Evolutionary conservation across 1,140 invertebrate genomes (phyloP).

Genomic region (Panagrolaimus sp.): DNA sequence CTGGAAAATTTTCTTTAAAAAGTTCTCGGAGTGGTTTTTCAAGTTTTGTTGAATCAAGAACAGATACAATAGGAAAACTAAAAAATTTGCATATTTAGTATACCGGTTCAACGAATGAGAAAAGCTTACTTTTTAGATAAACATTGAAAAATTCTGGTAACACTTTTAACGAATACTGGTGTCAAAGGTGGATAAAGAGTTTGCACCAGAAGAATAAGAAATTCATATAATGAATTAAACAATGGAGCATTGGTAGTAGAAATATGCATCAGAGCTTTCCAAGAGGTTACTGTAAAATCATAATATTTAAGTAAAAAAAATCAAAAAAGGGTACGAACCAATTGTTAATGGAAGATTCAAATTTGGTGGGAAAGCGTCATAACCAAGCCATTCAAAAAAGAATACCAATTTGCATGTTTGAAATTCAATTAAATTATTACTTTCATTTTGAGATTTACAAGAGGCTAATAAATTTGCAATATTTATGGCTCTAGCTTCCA

Average conservation of each 20-base stretch:
- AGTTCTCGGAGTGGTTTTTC: slow-evolving; percentile 10
- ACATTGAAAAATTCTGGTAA: neutral
- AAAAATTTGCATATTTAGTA: too few species aligned
- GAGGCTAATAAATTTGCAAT: neutral
- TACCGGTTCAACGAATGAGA: neutral
- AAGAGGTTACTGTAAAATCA: neutral
- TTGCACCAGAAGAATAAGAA: slow-evolving; percentile 9
- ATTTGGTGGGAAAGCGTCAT: neutral
- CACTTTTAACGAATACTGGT: slow-evolving; percentile 10
- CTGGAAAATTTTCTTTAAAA: slow-evolving; percentile 7
- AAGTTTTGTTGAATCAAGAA: slow-evolving; percentile 2
- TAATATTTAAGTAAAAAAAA: neutral
- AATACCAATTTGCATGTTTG: neutral
- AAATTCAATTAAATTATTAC: neutral
- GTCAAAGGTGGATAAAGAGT: neutral
- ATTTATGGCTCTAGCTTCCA: neutral
- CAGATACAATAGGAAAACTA: neutral
- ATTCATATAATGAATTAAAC: neutral
- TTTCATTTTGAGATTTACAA: neutral
- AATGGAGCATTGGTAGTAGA: neutral
- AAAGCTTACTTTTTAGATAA: neutral
- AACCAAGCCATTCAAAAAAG: slow-evolving; percentile 9
- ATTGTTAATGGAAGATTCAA: neutral
- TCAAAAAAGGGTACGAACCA: slow-evolving; percentile 2
- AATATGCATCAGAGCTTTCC: neutral